Percentiles rank a stretch among this genome's conserved stretches.
phyloP scores from a whole-genome alignment of 2,888 invertebrate genomes.

The Gryllus longicercus region DNA sequence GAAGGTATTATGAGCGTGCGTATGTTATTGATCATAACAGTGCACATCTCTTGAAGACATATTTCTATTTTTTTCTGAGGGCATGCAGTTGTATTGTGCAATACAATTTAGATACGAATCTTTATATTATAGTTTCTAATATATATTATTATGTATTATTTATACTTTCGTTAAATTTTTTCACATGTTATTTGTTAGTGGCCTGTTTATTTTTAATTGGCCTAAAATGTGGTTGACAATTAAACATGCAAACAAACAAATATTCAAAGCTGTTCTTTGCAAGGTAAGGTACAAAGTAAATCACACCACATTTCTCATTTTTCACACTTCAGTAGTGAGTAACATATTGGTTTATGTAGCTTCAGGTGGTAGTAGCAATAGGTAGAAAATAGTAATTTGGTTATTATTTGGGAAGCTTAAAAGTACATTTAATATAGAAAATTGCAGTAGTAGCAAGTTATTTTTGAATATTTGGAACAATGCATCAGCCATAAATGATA shows the following conservation, averaged over 20 bases:
- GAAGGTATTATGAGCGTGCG: background rate
- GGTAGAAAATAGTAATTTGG: background rate
- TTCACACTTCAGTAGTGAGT: background rate
- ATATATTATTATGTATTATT: background rate
- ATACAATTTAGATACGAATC: background rate
- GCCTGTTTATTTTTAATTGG: background rate
- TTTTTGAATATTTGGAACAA: background rate
- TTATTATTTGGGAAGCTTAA: slow-evolving; percentile 1
- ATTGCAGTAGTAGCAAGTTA: background rate
- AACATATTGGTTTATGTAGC: slow-evolving; percentile 1
- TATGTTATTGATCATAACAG: background rate
- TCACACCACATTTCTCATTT: background rate
- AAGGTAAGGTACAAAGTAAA: slow-evolving; percentile 9
- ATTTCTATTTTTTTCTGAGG: slow-evolving; percentile 17
- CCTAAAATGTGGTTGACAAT: background rate
- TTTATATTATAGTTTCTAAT: background rate
- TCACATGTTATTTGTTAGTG: background rate
- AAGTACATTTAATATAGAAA: background rate
- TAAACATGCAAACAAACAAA: background rate
- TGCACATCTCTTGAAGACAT: background rate
- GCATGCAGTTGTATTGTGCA: slow-evolving; percentile 8
- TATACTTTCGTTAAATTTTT: slow-evolving; percentile 3
- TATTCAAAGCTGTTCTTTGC: background rate
- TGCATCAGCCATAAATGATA: slow-evolving; percentile 17
- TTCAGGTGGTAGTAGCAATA: background rate